Percentiles rank a stretch among this genome's conserved stretches.
Conservation (phyloP, 53 echinoderm and acorn worm genomes). For the Paracentrotus lividus region DNA sequence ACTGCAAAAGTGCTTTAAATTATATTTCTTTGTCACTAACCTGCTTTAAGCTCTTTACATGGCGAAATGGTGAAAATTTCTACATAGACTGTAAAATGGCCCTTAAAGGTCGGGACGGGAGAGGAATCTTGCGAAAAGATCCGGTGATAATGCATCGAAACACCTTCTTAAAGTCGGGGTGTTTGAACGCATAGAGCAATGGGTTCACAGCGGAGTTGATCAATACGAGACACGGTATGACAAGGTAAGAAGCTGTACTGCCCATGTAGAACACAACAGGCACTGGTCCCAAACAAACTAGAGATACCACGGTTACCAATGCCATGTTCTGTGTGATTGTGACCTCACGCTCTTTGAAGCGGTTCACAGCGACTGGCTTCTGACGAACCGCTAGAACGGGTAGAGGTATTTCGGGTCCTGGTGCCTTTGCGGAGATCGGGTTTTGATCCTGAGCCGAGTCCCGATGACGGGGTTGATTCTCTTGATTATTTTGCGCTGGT, state of each 20-base stretch:
- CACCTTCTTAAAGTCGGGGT: neutral
- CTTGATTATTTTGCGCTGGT: too few species aligned
- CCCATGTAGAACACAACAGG: neutral
- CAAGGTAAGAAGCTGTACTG: neutral
- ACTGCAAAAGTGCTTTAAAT: too few species aligned
- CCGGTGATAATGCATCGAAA: slow-evolving; percentile 19
- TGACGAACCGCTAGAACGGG: neutral
- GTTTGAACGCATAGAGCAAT: slow-evolving; percentile 4
- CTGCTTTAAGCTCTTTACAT: too few species aligned
- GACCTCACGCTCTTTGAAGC: neutral
- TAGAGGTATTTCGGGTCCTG: neutral
- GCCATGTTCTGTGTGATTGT: neutral
- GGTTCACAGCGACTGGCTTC: neutral
- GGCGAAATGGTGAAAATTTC: too few species aligned
- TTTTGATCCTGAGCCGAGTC: neutral
- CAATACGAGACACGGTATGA: neutral
- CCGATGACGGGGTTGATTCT: neutral
- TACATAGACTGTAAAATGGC: neutral
- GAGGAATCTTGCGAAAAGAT: slow-evolving; percentile 18
- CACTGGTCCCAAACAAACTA: neutral
- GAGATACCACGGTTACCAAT: neutral
- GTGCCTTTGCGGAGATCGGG: neutral
- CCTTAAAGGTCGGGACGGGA: slow-evolving; percentile 25
- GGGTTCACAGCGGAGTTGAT: slow-evolving; percentile 27
- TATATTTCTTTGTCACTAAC: too few species aligned